These are phyloP conservation scores for Harpalus rufipes DNA, from an alignment of 2,888 invertebrate species.

Conservation along the genomic window DNA sequence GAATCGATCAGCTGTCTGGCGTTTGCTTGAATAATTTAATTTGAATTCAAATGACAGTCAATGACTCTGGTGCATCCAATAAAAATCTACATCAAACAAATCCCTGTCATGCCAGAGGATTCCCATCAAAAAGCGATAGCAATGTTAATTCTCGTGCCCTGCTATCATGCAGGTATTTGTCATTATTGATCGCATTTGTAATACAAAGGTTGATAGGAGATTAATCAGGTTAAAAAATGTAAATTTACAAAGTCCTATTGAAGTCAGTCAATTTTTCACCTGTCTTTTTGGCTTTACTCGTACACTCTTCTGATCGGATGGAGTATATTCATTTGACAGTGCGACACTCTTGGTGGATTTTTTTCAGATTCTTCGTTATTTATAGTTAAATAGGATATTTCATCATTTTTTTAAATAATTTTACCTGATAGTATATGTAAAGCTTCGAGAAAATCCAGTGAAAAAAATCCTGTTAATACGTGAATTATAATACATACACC, in stretches of 20 bases:
- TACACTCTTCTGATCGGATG: too few relatives aligned
- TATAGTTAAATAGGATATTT: too few relatives aligned
- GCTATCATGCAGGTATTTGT: slow-evolving; percentile 25
- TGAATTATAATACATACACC: too few relatives aligned
- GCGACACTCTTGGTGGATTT: too few relatives aligned
- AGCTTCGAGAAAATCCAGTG: too few relatives aligned
- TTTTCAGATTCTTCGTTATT: too few relatives aligned
- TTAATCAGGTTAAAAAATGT: slow-evolving; percentile 28
- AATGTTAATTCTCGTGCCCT: slow-evolving; percentile 22
- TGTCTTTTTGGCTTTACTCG: too few relatives aligned
- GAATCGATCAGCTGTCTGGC: slow-evolving; percentile 24
- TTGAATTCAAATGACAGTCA: slow-evolving; percentile 33
- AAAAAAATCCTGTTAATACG: too few relatives aligned
- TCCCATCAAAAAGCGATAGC: slow-evolving; percentile 18
- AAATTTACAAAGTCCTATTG: not conserved
- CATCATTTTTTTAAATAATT: too few relatives aligned
- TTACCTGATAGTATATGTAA: too few relatives aligned
- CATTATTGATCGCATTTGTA: slow-evolving; percentile 12
- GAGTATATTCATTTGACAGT: too few relatives aligned
- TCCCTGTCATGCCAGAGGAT: slow-evolving; percentile 27
- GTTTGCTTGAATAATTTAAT: slow-evolving; percentile 43
- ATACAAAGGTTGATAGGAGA: not conserved
- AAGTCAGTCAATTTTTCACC: too few relatives aligned
- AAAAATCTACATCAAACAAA: slow-evolving; percentile 53
- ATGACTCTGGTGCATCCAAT: slow-evolving; percentile 41